These are phyloP conservation scores for Pogonus chalceus DNA, from an alignment of 1,140 invertebrate genomes.

Conservation along the genomic window DNA sequence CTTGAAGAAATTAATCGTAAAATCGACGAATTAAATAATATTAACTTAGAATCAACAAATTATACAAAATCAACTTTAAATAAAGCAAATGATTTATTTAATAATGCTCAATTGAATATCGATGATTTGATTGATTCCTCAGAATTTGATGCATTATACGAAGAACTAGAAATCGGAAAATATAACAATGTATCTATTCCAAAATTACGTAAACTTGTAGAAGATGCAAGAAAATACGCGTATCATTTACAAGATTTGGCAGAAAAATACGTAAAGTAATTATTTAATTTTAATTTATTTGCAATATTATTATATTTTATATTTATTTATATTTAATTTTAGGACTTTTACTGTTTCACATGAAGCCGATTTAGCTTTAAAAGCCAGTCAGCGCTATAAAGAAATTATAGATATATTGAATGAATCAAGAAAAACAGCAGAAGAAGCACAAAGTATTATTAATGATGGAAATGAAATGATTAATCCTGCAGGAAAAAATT, in stretches of 20 bases:
- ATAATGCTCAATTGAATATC: not conserved
- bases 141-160: not conserved
- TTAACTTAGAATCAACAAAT: conserved; percentile 16
- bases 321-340: conserved; percentile 18
- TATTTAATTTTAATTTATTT: no score
- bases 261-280: no score
- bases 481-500: conserved; percentile 34
- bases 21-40: conserved; percentile 10
- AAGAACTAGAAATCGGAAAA: not conserved
- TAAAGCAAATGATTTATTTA: not conserved
- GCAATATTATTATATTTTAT: not conserved
- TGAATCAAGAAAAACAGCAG: conserved; percentile 50
- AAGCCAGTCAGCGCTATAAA: conserved; percentile 72
- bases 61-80: conserved; percentile 4
- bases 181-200: no score
- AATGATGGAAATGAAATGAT: conserved; percentile 45
- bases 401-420: conserved; percentile 61
- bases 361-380: conserved; percentile 56
- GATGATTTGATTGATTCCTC: not conserved
- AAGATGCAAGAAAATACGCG: no score
- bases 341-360: conserved; percentile 60
- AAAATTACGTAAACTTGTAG: no score
- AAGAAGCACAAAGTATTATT: conserved; percentile 52
- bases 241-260: no score
- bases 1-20: conserved; percentile 13